Conservation (phyloP, 2,113 vertebrate genomes). For the Erythrolamprus reginae region DNA sequence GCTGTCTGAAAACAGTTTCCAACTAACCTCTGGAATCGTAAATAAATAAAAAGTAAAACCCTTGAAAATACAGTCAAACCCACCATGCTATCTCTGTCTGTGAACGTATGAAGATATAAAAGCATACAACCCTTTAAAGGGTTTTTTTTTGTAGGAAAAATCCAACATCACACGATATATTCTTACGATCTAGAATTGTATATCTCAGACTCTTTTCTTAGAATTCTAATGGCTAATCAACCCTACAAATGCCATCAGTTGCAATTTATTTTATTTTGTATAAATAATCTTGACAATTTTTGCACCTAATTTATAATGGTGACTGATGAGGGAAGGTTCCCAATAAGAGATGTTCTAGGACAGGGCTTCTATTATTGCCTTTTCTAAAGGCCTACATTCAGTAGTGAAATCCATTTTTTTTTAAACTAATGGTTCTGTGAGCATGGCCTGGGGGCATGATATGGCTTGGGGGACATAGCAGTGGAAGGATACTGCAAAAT, state of each 20-base stretch:
- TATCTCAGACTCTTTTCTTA: conserved; percentile 17
- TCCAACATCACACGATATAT: background rate
- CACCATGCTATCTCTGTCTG: background rate
- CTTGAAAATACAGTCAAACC: conserved; percentile 16
- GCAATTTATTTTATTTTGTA: background rate
- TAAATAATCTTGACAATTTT: background rate
- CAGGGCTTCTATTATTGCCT: background rate
- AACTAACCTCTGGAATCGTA: conserved; percentile 11
- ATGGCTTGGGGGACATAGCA: no score
- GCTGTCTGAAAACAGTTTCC: conserved; percentile 42
- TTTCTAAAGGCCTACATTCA: background rate
- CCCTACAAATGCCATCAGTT: background rate
- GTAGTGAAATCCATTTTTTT: no score
- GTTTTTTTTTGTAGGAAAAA: background rate
- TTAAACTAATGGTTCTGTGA: no score
- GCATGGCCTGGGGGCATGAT: no score
- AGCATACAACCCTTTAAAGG: background rate
- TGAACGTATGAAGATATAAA: background rate
- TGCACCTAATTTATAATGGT: background rate
- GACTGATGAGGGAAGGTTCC: background rate
- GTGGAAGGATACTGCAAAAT: no score
- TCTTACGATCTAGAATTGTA: background rate
- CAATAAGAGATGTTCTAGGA: background rate
- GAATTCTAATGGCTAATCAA: conserved; percentile 12
- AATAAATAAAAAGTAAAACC: conserved; percentile 26